A percentile compares a stretch with the other conserved stretches of the same genome.
phyloP scores from a whole-genome alignment of 1,140 invertebrate genomes.

The Brachionus sp. region DNA sequence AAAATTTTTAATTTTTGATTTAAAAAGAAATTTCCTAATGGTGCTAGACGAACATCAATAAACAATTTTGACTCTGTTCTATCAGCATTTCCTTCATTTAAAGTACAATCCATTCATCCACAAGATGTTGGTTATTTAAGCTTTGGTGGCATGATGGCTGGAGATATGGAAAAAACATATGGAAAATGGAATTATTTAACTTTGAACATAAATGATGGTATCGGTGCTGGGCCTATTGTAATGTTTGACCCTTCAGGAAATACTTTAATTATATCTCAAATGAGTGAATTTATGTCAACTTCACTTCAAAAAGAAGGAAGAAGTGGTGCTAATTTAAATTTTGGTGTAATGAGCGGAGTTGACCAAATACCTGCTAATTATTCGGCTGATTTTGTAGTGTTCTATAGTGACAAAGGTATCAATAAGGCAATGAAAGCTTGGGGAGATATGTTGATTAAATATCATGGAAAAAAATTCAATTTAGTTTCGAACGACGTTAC shows the following conservation, averaged over 20 bases:
- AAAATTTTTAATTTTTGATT: neutral
- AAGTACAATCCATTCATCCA: neutral
- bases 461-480: conserved; percentile 47
- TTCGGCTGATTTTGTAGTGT: conserved; percentile 49
- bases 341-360: conserved; percentile 52
- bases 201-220: conserved; percentile 4
- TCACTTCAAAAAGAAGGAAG: conserved; percentile 35
- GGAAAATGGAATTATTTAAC: conserved; percentile 34
- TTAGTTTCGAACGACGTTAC: conserved; percentile 48
- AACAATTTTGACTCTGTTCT: conserved; percentile 7
- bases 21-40: conserved; percentile 20
- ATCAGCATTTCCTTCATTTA: conserved; percentile 42
- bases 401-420: conserved; percentile 49
- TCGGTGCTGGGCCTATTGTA: conserved; percentile 18
- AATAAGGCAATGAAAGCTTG: conserved; percentile 51
- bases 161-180: conserved; percentile 40
- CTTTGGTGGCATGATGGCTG: conserved; percentile 43
- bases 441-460: conserved; percentile 48
- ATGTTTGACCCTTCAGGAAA: conserved; percentile 17
- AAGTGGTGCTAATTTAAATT: conserved; percentile 41
- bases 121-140: conserved; percentile 37
- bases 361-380: conserved; percentile 49
- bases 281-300: conserved; percentile 44
- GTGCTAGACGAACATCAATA: conserved; percentile 4
- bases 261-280: conserved; percentile 34